Evolutionary conservation across 2,888 invertebrate species (phyloP).

Genomic region (Hydropsyche betteni): DNA sequence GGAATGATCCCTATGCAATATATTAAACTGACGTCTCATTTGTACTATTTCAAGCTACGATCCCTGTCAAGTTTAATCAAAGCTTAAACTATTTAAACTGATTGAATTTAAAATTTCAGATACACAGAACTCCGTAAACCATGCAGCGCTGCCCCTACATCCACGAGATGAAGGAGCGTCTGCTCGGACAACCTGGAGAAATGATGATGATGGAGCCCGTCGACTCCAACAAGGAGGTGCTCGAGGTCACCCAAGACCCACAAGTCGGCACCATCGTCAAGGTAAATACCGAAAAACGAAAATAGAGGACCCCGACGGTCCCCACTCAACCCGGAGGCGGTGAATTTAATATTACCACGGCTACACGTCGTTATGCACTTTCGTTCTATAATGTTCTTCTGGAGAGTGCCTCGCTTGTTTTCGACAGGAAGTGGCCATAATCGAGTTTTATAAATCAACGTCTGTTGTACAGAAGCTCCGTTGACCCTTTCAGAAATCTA

Average conservation of each 20-base stretch:
- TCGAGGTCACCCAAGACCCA: slow-evolving; percentile 65
- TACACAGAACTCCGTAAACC: slow-evolving; percentile 66
- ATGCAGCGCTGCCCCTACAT: slow-evolving; percentile 92
- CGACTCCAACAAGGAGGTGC: slow-evolving; percentile 61
- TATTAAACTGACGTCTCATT: too few relatives aligned
- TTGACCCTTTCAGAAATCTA: too few relatives aligned
- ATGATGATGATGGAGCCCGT: slow-evolving; percentile 58
- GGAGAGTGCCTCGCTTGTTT: not conserved
- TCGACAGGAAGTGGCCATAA: slow-evolving; percentile 15
- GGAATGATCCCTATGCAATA: too few relatives aligned
- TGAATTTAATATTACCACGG: not conserved
- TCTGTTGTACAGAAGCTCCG: not conserved
- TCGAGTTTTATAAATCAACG: slow-evolving; percentile 28
- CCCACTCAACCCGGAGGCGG: too few relatives aligned
- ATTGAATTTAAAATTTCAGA: slow-evolving; percentile 27
- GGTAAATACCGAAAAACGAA: slow-evolving; percentile 67
- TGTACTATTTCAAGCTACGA: too few relatives aligned
- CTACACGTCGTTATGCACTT: not conserved
- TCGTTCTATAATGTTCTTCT: not conserved
- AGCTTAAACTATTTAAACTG: not conserved
- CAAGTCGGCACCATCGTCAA: slow-evolving; percentile 90
- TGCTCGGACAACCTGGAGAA: slow-evolving; percentile 74
- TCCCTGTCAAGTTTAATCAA: too few relatives aligned
- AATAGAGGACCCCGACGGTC: not conserved
- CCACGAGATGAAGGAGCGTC: slow-evolving; percentile 93